A percentile compares a stretch with the other conserved stretches of the same genome.
phyloP scores from a whole-genome alignment of 2,113 vertebrate species.

The Anhinga anhinga region DNA sequence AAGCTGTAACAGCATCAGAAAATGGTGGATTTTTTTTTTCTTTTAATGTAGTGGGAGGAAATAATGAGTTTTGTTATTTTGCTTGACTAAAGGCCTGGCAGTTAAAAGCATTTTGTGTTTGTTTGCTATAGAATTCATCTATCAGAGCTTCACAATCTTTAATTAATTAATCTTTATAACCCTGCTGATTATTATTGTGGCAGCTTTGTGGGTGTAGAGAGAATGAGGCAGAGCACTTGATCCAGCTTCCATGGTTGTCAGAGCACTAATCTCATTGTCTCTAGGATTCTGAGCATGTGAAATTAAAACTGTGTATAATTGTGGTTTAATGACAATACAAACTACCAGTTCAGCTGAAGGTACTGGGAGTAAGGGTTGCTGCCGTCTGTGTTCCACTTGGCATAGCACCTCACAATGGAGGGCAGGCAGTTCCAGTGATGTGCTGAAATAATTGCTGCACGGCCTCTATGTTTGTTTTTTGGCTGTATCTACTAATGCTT shows the following conservation, averaged over 20 bases:
- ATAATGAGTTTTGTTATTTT: background rate
- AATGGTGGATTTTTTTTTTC: background rate
- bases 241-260: background rate
- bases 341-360: background rate
- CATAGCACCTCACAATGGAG: fast-evolving
- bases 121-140: background rate
- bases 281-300: background rate
- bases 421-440: background rate
- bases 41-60: background rate
- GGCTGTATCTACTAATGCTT: background rate
- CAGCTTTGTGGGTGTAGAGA: background rate
- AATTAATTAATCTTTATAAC: background rate
- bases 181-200: background rate
- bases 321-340: background rate
- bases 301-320: background rate
- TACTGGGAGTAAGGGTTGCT: background rate
- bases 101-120: background rate
- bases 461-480: background rate
- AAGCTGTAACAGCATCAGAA: background rate
- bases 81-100: background rate
- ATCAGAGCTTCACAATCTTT: background rate
- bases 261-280: background rate
- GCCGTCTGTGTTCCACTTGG: background rate
- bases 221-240: background rate
- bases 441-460: background rate